Evolutionary conservation across 37 sponge, comb jelly and placozoan species (phyloP), one percentile per base, ranked within the genome.

Genomic region (Aplysina aerophoba): DNA sequence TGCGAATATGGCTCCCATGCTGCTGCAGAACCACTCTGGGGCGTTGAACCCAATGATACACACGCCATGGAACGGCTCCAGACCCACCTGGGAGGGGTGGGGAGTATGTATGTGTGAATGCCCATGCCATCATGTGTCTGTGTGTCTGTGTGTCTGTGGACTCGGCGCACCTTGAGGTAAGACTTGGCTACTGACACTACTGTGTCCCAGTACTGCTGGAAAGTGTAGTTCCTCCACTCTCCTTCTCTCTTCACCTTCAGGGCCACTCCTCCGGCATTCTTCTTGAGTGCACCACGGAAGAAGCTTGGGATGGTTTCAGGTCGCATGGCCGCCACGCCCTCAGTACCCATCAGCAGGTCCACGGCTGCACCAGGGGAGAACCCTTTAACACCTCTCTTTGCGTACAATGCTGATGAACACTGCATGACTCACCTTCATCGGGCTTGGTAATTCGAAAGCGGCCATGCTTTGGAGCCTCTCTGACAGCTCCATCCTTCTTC

Each of bases 161-260:
- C 17, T 24, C 0, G 28, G 24, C 55, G 0, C 50, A 95, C 95
- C 86, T 91, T 89, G 13, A 95, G 60, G 72, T 92, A 87, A 21
- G 93, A 87, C 79, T 95, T 95, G 62, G 93, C 90, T 44, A 86
- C 88, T 38, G 55, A 27, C 28, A 89, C 36, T 40, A 74, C 79
- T 19, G 81, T 62, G 24, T 87, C 71, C 37, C 85, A 83, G 84
- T 92, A 90, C 82, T 92, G 55, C 19, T 74, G 15, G 62, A 85
- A 95, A 25, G 73, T 95, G 39, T 87, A 84, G 6, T 44, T 27
- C 65, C 60, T 60, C 93, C 90, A 92, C 27, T 38, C 33, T 0
- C 82, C 88, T 13, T 90, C 86, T 41, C 84, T 38, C 53, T 84
- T 84, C 55, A 71, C 84, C 35, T 65, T 64, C 66, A 84, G 39